These are phyloP conservation scores for Syngnathus rostellatus DNA, from an alignment of 2,797 vertebrate species.

Conservation along the genomic window DNA sequence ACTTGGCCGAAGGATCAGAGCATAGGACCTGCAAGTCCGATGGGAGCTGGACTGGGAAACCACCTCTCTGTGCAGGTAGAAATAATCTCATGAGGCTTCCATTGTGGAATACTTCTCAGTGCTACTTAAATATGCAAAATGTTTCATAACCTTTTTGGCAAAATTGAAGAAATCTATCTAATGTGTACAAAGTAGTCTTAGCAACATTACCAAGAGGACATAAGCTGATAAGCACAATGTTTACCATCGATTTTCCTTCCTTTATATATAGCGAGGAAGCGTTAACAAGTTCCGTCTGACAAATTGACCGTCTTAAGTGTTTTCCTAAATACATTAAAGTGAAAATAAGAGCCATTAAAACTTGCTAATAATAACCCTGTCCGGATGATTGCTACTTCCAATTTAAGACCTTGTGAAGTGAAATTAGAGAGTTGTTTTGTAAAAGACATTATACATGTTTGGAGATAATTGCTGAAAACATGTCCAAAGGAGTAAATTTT, in stretches of 20 bases:
- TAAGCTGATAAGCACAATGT: slow-evolving; percentile 59
- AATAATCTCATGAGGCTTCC: slow-evolving; percentile 3
- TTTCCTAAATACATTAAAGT: slow-evolving; percentile 46
- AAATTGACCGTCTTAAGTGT: slow-evolving; percentile 48
- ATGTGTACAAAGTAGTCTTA: slow-evolving; percentile 15
- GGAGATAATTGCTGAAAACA: too few species aligned
- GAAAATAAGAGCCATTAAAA: slow-evolving; percentile 42
- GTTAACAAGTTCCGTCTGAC: slow-evolving; percentile 55
- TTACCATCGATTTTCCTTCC: slow-evolving; percentile 58
- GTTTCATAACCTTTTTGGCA: background rate
- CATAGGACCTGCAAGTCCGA: slow-evolving; percentile 94
- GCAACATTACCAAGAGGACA: slow-evolving; percentile 46
- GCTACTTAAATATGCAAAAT: background rate
- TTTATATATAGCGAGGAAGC: slow-evolving; percentile 50
- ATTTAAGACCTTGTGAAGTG: too few species aligned
- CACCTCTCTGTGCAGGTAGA: slow-evolving; percentile 85
- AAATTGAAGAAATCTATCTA: too few species aligned
- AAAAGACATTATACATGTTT: too few species aligned
- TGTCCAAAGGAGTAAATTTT: too few species aligned
- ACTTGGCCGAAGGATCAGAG: slow-evolving; percentile 90
- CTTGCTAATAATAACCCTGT: slow-evolving; percentile 29
- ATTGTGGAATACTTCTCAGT: background rate
- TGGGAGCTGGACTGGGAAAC: slow-evolving; percentile 96
- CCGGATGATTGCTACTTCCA: too few species aligned
- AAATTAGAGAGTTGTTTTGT: too few species aligned